Evolutionary conservation across 2,113 vertebrate species (phyloP), one percentile per base, ranked within the genome.

Genomic region (Urocynchramus pylzowi): DNA sequence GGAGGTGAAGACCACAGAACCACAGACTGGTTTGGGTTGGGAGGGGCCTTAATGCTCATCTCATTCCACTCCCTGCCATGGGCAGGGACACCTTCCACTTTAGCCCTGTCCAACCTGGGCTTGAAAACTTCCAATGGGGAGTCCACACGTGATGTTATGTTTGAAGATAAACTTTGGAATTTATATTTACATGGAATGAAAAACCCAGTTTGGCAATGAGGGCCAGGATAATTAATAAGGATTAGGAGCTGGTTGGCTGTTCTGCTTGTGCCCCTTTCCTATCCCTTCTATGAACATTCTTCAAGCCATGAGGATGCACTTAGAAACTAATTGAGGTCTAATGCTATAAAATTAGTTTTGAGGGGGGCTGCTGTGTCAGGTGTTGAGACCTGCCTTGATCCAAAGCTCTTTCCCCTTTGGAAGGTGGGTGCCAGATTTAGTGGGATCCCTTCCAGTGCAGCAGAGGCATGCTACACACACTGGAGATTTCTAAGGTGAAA

Each of bases 141-240:
- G 15, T 35, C 26, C 56, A 33, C 41, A 8, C 16, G 54, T 49
- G 9, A 47, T 0, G 0, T 28, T 63, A 49, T 33, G 12, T 47
- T 65, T 56, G 42, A 70, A 68, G 57, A 54, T 54, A 60, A 77
- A 39, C 30, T 45, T 52, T 26, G 64, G 49, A 64, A 45, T 76
- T 80, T 21, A 10, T 26, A 13, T 60, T 79, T 60, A 21, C 6
- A 5, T 17, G 13, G 30, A 73, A 31, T 54, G 45, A 63, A 53
- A 86, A 75, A 7, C 18, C 18, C 27, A 35, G 8, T 79, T 47
- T 91, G 56, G 10, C 11, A 15, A 2, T 35, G 67, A 75, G 52
- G 49, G 9, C 54, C 28, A 20, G 4, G 6, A 24, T 91, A 65
- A 71, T 78, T 67, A 54, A 33, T 68, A 23, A 68, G 22, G 13